Percentiles rank a stretch among this genome's conserved stretches.
These are phyloP conservation scores for Tenthredo scrophulariae DNA, from an alignment of 2,888 invertebrate genomes.

Conservation along the genomic window DNA sequence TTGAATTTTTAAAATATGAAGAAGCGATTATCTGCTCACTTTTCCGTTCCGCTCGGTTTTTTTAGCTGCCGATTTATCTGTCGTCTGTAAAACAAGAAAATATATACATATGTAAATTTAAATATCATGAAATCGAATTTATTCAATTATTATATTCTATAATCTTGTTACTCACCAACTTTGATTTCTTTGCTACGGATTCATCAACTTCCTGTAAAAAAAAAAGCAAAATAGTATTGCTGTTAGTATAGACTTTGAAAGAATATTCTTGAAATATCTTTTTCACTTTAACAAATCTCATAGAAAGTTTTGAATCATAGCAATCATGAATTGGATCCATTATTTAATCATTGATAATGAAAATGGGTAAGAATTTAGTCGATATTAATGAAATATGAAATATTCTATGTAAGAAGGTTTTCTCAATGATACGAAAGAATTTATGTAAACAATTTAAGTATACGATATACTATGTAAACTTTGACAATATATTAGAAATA, in stretches of 20 bases:
- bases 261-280: background rate
- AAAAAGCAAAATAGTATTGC: background rate
- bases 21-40: background rate
- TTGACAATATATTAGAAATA: background rate
- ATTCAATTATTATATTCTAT: background rate
- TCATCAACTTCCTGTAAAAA: slow-evolving; percentile 22
- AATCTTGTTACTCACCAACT: slow-evolving; percentile 13
- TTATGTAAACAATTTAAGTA: background rate
- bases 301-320: slow-evolving; percentile 38
- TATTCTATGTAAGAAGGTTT: background rate
- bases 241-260: background rate
- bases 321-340: slow-evolving; percentile 53
- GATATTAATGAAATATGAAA: background rate
- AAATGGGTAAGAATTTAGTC: background rate
- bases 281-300: background rate
- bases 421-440: background rate
- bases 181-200: slow-evolving; percentile 19
- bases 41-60: background rate
- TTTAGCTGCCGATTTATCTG: background rate
- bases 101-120: background rate
- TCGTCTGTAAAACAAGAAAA: slow-evolving; percentile 1
- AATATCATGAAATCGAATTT: background rate
- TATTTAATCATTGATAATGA: slow-evolving; percentile 42
- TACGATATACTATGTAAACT: background rate
- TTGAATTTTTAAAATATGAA: background rate